phyloP scores from a whole-genome alignment of 1,140 invertebrate species.

The Drosophila gunungcola region DNA sequence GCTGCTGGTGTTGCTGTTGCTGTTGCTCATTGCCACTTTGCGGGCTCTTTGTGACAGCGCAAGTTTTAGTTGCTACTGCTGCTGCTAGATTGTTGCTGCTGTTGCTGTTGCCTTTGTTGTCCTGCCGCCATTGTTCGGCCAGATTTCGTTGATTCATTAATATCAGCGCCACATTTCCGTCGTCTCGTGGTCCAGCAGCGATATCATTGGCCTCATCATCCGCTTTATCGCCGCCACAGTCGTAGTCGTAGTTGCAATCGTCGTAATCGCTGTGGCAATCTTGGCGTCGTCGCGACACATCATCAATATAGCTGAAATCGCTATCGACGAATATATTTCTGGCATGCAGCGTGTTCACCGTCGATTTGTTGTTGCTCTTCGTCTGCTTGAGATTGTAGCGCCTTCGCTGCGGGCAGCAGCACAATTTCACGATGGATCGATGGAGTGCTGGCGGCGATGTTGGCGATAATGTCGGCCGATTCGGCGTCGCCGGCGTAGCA shows the following conservation, averaged over 20 bases:
- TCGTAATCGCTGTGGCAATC: constrained; percentile 74
- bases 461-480: constrained; percentile 71
- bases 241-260: constrained; percentile 37
- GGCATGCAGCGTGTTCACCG: constrained; percentile 73
- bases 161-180: constrained; percentile 81
- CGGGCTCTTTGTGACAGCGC: constrained; percentile 76
- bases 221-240: constrained; percentile 41
- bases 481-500: constrained; percentile 77
- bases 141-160: constrained; percentile 83
- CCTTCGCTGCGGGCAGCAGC: constrained; percentile 79
- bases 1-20: constrained; percentile 35
- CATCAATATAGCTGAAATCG: constrained; percentile 82
- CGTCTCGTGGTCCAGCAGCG: constrained; percentile 39
- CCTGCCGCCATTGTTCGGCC: constrained; percentile 79
- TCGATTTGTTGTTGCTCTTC: constrained; percentile 46
- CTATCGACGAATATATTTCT: constrained; percentile 81
- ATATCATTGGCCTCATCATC: constrained; percentile 64
- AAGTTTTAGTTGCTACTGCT: constrained; percentile 67
- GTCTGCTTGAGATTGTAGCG: constrained; percentile 77
- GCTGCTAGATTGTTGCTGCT: constrained; percentile 46
- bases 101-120: constrained; percentile 73
- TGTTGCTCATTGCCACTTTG: constrained; percentile 76
- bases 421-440: constrained; percentile 76
- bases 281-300: constrained; percentile 66
- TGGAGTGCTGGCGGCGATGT: constrained; percentile 65